Percentiles rank a stretch among this genome's conserved stretches.
Evolutionary conservation across 2,888 invertebrate genomes (phyloP).

Genomic region (Patella ulyssiponensis): DNA sequence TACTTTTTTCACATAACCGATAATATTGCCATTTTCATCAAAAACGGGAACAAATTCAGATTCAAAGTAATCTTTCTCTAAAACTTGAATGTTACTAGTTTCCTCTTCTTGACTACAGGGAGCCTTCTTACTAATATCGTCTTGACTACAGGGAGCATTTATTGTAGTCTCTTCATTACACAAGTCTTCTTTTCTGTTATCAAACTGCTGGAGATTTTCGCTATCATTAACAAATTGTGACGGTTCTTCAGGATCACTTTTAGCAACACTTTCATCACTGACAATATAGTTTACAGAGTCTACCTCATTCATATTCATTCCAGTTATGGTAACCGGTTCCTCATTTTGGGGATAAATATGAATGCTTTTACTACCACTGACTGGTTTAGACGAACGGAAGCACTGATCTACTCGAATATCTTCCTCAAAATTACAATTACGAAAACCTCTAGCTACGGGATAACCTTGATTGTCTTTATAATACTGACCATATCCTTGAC

Average conservation of each 20-base stretch:
- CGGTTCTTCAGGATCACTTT: background rate
- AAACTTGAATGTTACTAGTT: background rate
- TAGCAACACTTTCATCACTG: background rate
- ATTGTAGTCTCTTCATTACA: background rate
- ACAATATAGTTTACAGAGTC: background rate
- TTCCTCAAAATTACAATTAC: background rate
- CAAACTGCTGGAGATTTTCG: too few relatives aligned
- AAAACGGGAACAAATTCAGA: background rate
- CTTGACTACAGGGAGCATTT: background rate
- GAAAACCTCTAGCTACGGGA: background rate
- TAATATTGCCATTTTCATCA: background rate
- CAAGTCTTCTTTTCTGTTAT: background rate
- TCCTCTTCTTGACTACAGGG: background rate
- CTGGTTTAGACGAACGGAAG: background rate
- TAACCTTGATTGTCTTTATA: background rate
- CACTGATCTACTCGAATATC: background rate
- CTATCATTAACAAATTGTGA: background rate
- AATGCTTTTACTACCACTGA: too few relatives aligned
- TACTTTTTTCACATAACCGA: conserved; percentile 4
- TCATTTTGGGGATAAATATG: background rate
- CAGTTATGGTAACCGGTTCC: background rate
- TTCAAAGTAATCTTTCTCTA: background rate
- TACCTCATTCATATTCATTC: too few relatives aligned
- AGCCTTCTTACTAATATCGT: too few relatives aligned
- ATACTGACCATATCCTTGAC: background rate